Evolutionary conservation across 2,113 vertebrate species (phyloP).

Genomic region (Grantiella picta): DNA sequence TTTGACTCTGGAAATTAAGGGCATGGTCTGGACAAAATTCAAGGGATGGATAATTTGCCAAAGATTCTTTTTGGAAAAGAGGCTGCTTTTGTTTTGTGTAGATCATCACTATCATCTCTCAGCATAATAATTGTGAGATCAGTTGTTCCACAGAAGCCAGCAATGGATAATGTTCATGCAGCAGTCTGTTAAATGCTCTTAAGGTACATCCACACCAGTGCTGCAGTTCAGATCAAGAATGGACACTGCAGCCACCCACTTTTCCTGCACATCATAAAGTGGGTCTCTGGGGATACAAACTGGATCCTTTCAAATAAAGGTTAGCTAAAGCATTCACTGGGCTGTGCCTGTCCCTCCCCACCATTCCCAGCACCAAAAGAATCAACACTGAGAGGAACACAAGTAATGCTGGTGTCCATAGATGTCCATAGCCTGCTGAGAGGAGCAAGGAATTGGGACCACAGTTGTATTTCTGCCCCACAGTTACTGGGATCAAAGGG

Average conservation of each 20-base stretch:
- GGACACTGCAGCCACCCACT: neutral
- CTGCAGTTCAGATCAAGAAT: neutral
- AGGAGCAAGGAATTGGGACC: neutral
- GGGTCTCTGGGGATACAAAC: neutral
- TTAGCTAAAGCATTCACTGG: neutral
- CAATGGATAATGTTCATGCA: neutral
- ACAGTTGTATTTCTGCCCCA: neutral
- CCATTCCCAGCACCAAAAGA: neutral
- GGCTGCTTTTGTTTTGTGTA: neutral
- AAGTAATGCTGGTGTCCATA: neutral
- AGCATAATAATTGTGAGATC: neutral
- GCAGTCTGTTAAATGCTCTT: neutral
- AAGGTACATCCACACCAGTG: neutral
- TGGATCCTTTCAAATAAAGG: neutral
- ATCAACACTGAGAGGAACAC: neutral
- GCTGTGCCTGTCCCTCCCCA: neutral
- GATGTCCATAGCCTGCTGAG: neutral
- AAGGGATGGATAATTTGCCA: neutral
- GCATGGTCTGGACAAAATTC: neutral
- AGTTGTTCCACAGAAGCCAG: neutral
- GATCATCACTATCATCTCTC: neutral
- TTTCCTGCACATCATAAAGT: neutral
- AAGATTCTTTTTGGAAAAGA: neutral
- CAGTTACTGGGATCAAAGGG: neutral
- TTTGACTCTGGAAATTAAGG: neutral